Conservation (phyloP, 1,140 invertebrate genomes). For the Popillia japonica region DNA sequence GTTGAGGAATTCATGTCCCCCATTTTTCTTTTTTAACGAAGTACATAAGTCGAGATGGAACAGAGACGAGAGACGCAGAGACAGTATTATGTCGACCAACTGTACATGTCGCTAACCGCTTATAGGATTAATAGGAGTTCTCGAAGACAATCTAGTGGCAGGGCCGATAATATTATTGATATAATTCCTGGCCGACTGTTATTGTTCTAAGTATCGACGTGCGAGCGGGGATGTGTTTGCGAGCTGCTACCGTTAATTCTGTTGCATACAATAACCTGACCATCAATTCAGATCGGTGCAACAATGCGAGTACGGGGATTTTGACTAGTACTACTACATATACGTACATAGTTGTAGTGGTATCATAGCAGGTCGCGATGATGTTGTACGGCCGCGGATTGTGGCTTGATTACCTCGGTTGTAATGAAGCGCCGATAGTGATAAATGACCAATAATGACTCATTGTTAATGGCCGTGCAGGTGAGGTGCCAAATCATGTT, state of each 20-base stretch:
- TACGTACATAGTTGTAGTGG: constrained; percentile 31
- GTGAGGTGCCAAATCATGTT: constrained; percentile 43
- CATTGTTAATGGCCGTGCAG: constrained; percentile 47
- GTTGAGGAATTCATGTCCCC: too few species aligned
- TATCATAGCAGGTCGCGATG: constrained; percentile 34
- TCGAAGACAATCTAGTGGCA: constrained; percentile 21
- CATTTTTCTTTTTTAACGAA: too few species aligned
- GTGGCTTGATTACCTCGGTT: constrained; percentile 47
- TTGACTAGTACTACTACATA: neutral
- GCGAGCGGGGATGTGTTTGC: neutral
- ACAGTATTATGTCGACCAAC: neutral
- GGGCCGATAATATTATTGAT: constrained; percentile 27
- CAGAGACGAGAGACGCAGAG: constrained; percentile 40
- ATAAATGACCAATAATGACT: constrained; percentile 51
- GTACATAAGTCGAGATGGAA: too few species aligned
- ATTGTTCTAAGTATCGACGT: neutral
- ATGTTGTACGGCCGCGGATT: constrained; percentile 41
- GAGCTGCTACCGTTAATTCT: constrained; percentile 26
- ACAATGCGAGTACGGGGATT: constrained; percentile 44
- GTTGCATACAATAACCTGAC: constrained; percentile 41
- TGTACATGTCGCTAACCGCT: constrained; percentile 21
- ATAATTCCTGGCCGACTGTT: constrained; percentile 22
- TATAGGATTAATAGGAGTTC: constrained; percentile 26
- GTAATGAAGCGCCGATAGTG: constrained; percentile 49
- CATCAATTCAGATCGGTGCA: constrained; percentile 46